phyloP scores from a whole-genome alignment of 2,113 vertebrate genomes.

The Trachemys scripta region DNA sequence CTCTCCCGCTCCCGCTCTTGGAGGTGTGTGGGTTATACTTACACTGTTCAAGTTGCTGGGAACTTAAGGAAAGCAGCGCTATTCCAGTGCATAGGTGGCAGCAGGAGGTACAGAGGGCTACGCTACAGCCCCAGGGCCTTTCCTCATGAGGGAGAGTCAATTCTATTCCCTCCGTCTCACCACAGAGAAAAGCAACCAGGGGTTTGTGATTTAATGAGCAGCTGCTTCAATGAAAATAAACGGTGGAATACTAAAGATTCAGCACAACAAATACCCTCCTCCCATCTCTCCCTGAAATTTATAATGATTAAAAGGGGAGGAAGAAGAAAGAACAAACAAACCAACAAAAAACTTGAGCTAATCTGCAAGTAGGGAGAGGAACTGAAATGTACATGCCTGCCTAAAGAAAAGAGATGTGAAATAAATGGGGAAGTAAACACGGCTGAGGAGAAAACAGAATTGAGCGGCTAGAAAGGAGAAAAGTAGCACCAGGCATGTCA shows the following conservation, averaged over 20 bases:
- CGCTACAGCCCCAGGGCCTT: not conserved
- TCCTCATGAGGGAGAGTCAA: not conserved
- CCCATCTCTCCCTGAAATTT: not conserved
- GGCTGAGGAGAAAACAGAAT: not conserved
- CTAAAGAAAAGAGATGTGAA: not conserved
- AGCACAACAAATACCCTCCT: not conserved
- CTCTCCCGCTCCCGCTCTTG: too few relatives aligned
- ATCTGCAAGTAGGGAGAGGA: not conserved
- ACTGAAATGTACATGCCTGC: slow-evolving; percentile 19
- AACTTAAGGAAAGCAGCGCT: too few relatives aligned
- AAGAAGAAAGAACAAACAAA: not conserved
- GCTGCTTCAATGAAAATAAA: slow-evolving; percentile 28
- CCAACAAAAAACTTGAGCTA: not conserved
- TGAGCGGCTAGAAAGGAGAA: not conserved
- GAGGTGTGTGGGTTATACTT: too few relatives aligned
- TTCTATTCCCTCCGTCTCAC: slow-evolving; percentile 26
- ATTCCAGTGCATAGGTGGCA: too few relatives aligned
- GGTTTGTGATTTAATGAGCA: not conserved
- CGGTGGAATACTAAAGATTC: not conserved
- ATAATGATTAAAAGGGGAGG: slow-evolving; percentile 17
- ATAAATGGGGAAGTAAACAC: not conserved
- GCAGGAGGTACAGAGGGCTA: not conserved
- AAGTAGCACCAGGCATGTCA: not conserved
- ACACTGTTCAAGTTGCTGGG: too few relatives aligned
- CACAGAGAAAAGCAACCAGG: not conserved